phyloP scores from a whole-genome alignment of 1,140 invertebrate species.

The Drosophila guanche region DNA sequence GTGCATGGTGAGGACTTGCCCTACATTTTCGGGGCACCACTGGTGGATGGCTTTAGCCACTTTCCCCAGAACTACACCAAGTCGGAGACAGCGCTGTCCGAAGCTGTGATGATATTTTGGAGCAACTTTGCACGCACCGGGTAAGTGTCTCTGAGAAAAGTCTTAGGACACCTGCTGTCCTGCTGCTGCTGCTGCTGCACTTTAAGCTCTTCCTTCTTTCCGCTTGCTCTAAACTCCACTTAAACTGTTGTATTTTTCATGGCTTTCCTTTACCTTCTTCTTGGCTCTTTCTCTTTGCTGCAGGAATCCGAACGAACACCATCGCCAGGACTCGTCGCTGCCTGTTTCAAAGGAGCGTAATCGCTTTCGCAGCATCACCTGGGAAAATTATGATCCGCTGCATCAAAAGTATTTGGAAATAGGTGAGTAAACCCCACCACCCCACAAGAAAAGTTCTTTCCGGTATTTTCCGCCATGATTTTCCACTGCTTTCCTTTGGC shows the following conservation, averaged over 20 bases:
- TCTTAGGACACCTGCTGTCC: conserved; percentile 47
- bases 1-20: conserved; percentile 97
- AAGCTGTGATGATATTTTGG: conserved; percentile 96
- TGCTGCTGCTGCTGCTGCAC: conserved; percentile 10
- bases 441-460: too few relatives aligned
- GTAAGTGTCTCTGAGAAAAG: conserved; percentile 85
- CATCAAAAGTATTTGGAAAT: conserved; percentile 97
- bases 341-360: conserved; percentile 92
- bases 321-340: conserved; percentile 89
- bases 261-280: conserved; percentile 1
- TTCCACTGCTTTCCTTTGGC: background rate
- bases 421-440: conserved; percentile 87
- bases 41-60: conserved; percentile 91
- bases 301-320: conserved; percentile 95
- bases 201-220: conserved; percentile 22
- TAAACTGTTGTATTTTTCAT: conserved; percentile 21
- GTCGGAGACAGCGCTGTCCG: conserved; percentile 93
- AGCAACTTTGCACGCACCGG: conserved; percentile 98
- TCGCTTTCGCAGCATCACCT: conserved; percentile 91
- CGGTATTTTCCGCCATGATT: background rate
- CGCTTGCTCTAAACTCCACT: conserved; percentile 2
- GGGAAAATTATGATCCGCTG: conserved; percentile 95
- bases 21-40: conserved; percentile 93
- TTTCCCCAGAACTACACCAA: conserved; percentile 96
- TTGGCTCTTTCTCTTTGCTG: conserved; percentile 31